phyloP scores from a whole-genome alignment of 2,888 invertebrate genomes.

The Mantis religiosa region DNA sequence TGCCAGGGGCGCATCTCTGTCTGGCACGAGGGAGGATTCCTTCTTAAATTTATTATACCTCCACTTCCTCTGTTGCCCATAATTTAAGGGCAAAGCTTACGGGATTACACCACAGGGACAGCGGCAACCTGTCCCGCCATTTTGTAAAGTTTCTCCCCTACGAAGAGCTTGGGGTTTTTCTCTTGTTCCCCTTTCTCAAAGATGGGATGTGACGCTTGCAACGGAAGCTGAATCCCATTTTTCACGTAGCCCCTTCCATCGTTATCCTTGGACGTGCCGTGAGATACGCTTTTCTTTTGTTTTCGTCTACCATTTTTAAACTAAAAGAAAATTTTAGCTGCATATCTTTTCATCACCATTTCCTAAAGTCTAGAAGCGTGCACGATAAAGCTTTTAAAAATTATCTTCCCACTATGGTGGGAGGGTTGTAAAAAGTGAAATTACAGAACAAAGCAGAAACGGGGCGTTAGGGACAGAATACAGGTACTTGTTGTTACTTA shows the following conservation, averaged over 20 bases:
- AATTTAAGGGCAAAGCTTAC: conserved; percentile 6
- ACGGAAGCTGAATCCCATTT: background rate
- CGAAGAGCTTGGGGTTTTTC: background rate
- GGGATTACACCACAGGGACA: conserved; percentile 4
- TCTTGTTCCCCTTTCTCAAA: background rate
- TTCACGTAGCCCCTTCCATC: background rate
- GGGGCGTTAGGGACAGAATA: background rate
- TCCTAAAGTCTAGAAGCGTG: background rate
- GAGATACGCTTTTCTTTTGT: background rate
- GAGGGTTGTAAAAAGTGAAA: background rate
- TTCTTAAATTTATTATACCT: conserved; percentile 11
- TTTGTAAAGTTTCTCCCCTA: conserved; percentile 1
- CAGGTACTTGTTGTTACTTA: background rate
- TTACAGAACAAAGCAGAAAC: background rate
- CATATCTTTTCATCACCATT: background rate
- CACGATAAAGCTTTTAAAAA: background rate
- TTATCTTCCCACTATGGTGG: background rate
- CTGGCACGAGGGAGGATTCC: conserved; percentile 2
- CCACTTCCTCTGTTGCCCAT: conserved; percentile 8
- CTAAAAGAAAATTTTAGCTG: background rate
- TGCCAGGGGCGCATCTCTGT: background rate
- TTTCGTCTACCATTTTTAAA: background rate
- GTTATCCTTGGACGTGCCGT: background rate
- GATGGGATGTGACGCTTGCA: background rate
- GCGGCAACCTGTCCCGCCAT: background rate